A percentile compares a stretch with the other conserved stretches of the same genome.
Evolutionary conservation across 2,113 vertebrate genomes (phyloP).

Genomic region (Girardinichthys multiradiatus): DNA sequence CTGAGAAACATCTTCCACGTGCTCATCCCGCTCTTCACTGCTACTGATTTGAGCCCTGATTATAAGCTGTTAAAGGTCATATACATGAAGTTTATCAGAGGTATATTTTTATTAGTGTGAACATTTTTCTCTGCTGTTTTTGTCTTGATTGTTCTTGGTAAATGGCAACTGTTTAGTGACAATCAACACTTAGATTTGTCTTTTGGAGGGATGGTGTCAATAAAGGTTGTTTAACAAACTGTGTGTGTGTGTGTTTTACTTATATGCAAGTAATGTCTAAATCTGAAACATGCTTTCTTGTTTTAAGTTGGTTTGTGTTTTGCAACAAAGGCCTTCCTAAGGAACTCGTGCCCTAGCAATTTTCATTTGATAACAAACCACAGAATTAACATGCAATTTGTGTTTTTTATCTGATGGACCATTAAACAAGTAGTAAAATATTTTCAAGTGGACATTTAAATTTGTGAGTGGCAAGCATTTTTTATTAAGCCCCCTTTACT

Average conservation of each 20-base stretch:
- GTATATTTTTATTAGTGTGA: constrained; percentile 68
- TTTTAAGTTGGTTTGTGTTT: no score
- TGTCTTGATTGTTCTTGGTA: constrained; percentile 57
- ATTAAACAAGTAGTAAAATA: no score
- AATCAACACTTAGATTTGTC: constrained; percentile 58
- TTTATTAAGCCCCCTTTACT: no score
- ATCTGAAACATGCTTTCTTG: background rate
- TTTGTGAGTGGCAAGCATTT: no score
- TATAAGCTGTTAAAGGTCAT: constrained; percentile 69
- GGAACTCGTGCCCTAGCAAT: no score
- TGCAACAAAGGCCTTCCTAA: no score
- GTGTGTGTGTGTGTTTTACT: background rate
- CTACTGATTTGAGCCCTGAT: constrained; percentile 43
- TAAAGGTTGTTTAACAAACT: constrained; percentile 60
- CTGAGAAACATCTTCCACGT: no score
- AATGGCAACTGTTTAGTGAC: constrained; percentile 43
- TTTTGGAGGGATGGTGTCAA: constrained; percentile 16
- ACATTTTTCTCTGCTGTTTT: constrained; percentile 58
- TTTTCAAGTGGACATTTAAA: no score
- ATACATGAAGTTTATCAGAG: constrained; percentile 65
- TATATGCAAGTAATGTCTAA: background rate
- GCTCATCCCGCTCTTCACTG: no score
- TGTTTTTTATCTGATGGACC: no score
- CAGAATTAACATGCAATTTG: no score
- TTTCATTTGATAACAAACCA: no score